These are phyloP conservation scores for Esox lucius DNA, from an alignment of 2,797 vertebrate species.

Conservation along the genomic window DNA sequence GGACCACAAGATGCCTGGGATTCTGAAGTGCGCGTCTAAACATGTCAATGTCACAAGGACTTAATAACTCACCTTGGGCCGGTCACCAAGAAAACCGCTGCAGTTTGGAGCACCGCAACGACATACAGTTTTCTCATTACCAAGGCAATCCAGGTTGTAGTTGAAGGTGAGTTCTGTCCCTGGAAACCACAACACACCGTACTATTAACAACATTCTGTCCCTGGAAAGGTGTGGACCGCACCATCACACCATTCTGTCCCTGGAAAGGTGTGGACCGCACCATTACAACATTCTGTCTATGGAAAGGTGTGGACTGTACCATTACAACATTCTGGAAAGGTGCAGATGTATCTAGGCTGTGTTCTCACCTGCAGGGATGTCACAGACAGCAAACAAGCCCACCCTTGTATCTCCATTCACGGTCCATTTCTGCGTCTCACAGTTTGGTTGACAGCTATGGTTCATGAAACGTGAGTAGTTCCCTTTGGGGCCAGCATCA, in stretches of 20 bases:
- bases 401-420: slow-evolving; percentile 94
- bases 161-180: slow-evolving; percentile 97
- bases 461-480: slow-evolving; percentile 98
- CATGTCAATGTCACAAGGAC: too few relatives aligned
- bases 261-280: too few relatives aligned
- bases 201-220: neutral
- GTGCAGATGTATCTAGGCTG: neutral
- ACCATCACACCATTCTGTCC: too few relatives aligned
- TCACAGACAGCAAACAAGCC: slow-evolving; percentile 93
- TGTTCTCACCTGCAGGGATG: slow-evolving; percentile 84
- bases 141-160: slow-evolving; percentile 97
- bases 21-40: too few relatives aligned
- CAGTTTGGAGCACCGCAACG: slow-evolving; percentile 95
- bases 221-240: too few relatives aligned
- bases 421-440: slow-evolving; percentile 98
- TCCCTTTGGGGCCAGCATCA: slow-evolving; percentile 96
- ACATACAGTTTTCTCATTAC: slow-evolving; percentile 96
- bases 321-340: slow-evolving; percentile 4
- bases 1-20: neutral
- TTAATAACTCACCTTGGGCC: slow-evolving; percentile 85
- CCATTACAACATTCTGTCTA: too few relatives aligned
- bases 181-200: slow-evolving; percentile 48
- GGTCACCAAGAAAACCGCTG: slow-evolving; percentile 95
- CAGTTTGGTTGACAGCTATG: slow-evolving; percentile 99
- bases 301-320: too few relatives aligned